phyloP scores from a whole-genome alignment of 2,888 invertebrate species.

The Pecten maximus region DNA sequence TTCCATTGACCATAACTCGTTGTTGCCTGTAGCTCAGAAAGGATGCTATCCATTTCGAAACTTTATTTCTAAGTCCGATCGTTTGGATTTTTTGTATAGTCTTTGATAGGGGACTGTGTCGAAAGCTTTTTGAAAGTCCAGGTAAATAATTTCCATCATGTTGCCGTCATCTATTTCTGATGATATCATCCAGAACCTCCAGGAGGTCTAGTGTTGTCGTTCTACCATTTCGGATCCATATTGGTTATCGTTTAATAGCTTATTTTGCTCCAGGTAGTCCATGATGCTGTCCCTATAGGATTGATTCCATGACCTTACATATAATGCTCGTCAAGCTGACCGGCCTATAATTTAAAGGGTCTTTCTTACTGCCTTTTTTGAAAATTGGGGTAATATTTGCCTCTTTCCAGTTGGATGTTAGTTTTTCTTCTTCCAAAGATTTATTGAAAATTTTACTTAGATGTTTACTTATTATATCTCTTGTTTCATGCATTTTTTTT shows the following conservation, averaged over 20 bases:
- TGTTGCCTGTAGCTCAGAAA: slow-evolving; percentile 49
- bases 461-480: no score
- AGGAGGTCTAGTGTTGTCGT: slow-evolving; percentile 39
- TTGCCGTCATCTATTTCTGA: slow-evolving; percentile 44
- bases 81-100: slow-evolving; percentile 45
- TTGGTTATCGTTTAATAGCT: slow-evolving; percentile 44
- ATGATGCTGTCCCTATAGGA: slow-evolving; percentile 42
- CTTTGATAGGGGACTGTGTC: slow-evolving; percentile 45
- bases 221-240: slow-evolving; percentile 45
- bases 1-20: slow-evolving; percentile 42
- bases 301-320: slow-evolving; percentile 49
- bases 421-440: slow-evolving; percentile 40
- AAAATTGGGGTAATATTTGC: no score
- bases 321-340: no score
- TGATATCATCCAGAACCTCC: slow-evolving; percentile 44
- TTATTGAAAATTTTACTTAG: slow-evolving; percentile 37
- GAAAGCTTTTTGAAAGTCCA: slow-evolving; percentile 49
- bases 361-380: no score
- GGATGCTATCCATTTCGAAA: slow-evolving; percentile 45
- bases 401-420: slow-evolving; percentile 37
- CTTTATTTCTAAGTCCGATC: slow-evolving; percentile 44
- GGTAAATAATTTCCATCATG: slow-evolving; percentile 45
- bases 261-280: slow-evolving; percentile 39
- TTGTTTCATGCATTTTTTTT: no score
- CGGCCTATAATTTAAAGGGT: no score